Conservation (phyloP, 2,113 vertebrate genomes). For the Montifringilla adamsi region DNA sequence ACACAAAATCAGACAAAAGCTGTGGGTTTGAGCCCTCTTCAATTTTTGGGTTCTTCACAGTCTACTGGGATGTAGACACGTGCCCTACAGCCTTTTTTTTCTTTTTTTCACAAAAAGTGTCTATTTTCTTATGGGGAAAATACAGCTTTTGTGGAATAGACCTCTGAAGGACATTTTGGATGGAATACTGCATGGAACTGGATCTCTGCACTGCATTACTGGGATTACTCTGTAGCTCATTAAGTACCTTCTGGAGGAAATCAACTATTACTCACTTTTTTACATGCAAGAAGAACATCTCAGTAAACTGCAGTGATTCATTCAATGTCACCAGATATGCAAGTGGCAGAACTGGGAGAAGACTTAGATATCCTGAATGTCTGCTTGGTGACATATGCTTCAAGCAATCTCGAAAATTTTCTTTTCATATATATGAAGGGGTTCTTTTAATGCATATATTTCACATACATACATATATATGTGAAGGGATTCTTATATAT, state of each 20-base stretch:
- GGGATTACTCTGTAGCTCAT: neutral
- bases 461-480: neutral
- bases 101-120: neutral
- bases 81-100: neutral
- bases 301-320: neutral
- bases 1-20: neutral
- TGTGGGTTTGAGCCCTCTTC: neutral
- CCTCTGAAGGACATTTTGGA: neutral
- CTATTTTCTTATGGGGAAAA: neutral
- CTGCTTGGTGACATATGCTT: neutral
- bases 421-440: neutral
- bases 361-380: neutral
- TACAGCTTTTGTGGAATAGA: neutral
- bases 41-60: neutral
- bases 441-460: neutral
- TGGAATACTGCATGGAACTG: neutral
- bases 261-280: neutral
- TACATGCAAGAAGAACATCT: neutral
- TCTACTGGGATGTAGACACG: neutral
- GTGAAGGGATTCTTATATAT: neutral
- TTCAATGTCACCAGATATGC: neutral
- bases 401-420: neutral
- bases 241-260: neutral
- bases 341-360: neutral
- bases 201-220: neutral